These are phyloP conservation scores for Cochlearius cochlearius DNA, from an alignment of 2,113 vertebrate species.

Conservation along the genomic window DNA sequence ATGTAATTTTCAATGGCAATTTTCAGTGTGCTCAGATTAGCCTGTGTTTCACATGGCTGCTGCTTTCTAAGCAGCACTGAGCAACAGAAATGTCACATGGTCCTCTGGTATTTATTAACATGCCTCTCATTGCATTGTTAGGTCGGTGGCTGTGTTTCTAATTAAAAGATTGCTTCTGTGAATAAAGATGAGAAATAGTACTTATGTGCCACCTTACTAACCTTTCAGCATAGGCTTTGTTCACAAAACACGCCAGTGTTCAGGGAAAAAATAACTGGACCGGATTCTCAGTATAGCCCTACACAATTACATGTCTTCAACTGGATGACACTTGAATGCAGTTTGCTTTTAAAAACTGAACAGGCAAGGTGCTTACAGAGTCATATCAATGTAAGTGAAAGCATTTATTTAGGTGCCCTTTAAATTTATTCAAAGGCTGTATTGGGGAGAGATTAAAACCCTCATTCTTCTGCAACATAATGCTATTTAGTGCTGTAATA, in stretches of 20 bases:
- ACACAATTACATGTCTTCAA: not conserved
- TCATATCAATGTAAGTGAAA: not conserved
- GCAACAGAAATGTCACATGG: slow-evolving; percentile 8
- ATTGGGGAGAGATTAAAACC: not conserved
- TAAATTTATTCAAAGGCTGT: not conserved
- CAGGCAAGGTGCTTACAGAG: not conserved
- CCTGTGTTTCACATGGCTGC: not conserved
- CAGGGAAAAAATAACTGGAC: not conserved
- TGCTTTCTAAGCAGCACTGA: slow-evolving; percentile 21
- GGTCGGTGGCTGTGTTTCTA: slow-evolving; percentile 34
- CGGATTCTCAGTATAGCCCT: not conserved
- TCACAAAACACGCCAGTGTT: not conserved
- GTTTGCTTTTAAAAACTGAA: not conserved
- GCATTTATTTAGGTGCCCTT: not conserved
- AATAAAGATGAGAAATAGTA: slow-evolving; percentile 1
- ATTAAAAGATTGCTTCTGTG: slow-evolving; percentile 34
- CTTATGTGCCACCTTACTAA: not conserved
- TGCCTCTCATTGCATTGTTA: slow-evolving; percentile 20
- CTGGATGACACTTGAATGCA: not conserved
- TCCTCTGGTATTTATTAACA: slow-evolving; percentile 55
- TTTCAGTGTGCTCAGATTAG: not conserved
- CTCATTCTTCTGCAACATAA: not conserved
- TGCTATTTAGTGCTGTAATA: not conserved
- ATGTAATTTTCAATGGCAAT: not conserved
- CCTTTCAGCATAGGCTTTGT: not conserved